Evolutionary conservation across 1,140 invertebrate genomes (phyloP), one percentile per base, ranked within the genome.

Genomic region (Nixonia krombeini): DNA sequence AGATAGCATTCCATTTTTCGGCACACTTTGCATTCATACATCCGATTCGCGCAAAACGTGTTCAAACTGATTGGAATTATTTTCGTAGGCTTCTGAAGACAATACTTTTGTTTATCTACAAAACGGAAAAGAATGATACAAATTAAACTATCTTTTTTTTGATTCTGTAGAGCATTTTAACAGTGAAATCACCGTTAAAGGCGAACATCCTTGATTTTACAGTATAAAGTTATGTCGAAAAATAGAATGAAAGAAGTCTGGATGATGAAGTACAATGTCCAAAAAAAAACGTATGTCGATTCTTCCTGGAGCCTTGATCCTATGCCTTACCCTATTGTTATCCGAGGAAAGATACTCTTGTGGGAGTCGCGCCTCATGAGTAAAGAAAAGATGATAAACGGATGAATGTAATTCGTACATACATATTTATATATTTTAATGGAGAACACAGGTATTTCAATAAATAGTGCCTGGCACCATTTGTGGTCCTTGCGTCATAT

Each of bases 401-500:
- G 50, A 59, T 46, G 37, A 61, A 44, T 62, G 57, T 62, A 65
- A 57, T 49, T 67, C 58, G 55, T 62, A 69, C 52, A 56, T 46
- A 52, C 45, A 55, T 49, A 63, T 56, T 29, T 26, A 65, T 69
- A 67, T 72, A 49, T 75, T 73, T 76, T 73, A 77, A 80, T 82
- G 80, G 77, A 83, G 70, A 79, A 83, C 78, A 79, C 82, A 76
- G 78, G 78, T 84, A 83, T 82, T 80, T 78, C 70, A 82, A 78
- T 81, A 80, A 84, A 85, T 84, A 83, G 83, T 85, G 83, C 83
- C 83, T 85, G 82, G 79, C 80, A 85, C 83, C 80, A 76, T 79
- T 84, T 80, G 82, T 84, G 82, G 83, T 81, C 81, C 82, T 81
- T 75, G 72, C 79, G 69, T 80, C 73, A 70, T 79, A 51, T 46